phyloP scores from a whole-genome alignment of 1,140 invertebrate species.

The Drosophila tristis region DNA sequence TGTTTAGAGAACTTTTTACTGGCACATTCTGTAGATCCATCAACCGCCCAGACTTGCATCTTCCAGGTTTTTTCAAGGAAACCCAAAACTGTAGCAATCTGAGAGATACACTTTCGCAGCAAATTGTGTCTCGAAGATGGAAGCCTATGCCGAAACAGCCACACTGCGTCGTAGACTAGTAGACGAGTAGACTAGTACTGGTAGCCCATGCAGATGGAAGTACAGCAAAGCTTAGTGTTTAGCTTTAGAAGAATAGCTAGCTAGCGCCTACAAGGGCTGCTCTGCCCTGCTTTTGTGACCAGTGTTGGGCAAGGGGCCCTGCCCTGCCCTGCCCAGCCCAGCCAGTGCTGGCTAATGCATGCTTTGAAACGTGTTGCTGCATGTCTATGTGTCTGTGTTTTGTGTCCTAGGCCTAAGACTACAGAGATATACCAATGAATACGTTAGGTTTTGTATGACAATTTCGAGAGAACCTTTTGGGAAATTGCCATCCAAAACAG shows the following conservation, averaged over 20 bases:
- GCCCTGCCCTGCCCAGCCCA: constrained; percentile 14
- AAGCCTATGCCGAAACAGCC: constrained; percentile 13
- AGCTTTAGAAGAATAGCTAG: constrained; percentile 49
- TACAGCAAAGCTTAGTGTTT: constrained; percentile 5
- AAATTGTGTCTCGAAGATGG: constrained; percentile 72
- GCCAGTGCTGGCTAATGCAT: constrained; percentile 57
- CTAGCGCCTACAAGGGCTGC: constrained; percentile 33
- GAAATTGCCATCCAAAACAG: constrained; percentile 65
- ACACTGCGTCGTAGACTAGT: constrained; percentile 53
- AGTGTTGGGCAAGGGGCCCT: constrained; percentile 55
- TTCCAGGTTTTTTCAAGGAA: constrained; percentile 77
- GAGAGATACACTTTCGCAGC: constrained; percentile 61
- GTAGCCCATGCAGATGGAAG: constrained; percentile 8
- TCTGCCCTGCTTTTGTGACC: constrained; percentile 61
- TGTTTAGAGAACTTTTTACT: constrained; percentile 16
- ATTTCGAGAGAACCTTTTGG: constrained; percentile 34
- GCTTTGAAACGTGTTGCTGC: constrained; percentile 65
- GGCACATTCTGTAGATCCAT: constrained; percentile 80
- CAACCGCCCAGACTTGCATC: constrained; percentile 84
- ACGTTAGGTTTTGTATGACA: constrained; percentile 60
- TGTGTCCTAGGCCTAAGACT: constrained; percentile 53
- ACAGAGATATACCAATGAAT: constrained; percentile 67
- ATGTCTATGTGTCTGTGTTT: constrained; percentile 56
- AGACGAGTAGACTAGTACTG: constrained; percentile 13
- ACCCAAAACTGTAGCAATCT: constrained; percentile 45